A percentile compares a stretch with the other conserved stretches of the same genome.
phyloP scores from a whole-genome alignment of 64 coral and sea anemone species.

The Montipora cactus region DNA sequence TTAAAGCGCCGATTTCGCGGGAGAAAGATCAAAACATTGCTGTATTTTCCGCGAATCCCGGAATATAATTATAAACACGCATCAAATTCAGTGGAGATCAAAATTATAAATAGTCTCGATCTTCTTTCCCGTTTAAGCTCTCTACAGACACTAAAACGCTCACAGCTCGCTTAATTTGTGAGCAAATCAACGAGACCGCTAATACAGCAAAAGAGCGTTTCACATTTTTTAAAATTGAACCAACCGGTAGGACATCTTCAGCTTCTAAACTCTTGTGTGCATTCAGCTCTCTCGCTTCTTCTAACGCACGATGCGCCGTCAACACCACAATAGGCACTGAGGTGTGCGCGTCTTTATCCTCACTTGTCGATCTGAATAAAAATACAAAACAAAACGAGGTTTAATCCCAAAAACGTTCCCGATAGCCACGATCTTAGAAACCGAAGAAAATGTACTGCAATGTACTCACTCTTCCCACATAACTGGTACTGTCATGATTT shows the following conservation, averaged over 20 bases:
- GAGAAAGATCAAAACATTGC: background rate
- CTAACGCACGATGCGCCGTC: constrained; percentile 19
- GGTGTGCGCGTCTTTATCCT: background rate
- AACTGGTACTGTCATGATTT: constrained; percentile 2
- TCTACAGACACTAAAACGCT: no score
- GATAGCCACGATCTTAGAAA: background rate
- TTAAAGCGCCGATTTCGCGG: background rate
- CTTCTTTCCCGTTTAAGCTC: no score
- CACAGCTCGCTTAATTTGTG: no score
- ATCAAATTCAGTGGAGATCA: no score
- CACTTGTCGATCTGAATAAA: background rate
- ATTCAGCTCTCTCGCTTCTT: constrained; percentile 10
- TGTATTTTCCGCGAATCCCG: background rate
- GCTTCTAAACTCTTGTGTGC: background rate
- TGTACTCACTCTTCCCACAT: constrained; percentile 37
- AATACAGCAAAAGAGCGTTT: no score
- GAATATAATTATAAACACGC: no score
- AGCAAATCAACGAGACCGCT: no score
- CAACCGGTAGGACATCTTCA: constrained; percentile 24
- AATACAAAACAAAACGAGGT: background rate
- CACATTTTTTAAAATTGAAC: background rate
- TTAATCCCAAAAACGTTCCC: background rate
- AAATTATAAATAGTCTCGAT: no score
- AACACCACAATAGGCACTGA: constrained; percentile 17
- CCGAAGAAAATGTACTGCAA: background rate